These are phyloP conservation scores for Notoglanidium macrostoma DNA, from an alignment of 2,797 vertebrate species.

Conservation along the genomic window DNA sequence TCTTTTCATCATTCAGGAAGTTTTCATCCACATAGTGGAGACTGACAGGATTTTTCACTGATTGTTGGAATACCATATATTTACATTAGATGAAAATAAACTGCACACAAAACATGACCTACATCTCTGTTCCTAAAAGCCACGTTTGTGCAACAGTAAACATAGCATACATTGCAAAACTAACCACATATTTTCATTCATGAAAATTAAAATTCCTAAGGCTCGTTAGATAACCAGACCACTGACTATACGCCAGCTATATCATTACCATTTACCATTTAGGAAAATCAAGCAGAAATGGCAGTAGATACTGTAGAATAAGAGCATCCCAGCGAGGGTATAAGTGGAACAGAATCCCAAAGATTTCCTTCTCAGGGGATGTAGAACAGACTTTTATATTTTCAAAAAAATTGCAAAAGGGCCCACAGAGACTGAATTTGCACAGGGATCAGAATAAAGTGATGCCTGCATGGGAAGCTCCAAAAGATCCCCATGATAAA, in stretches of 20 bases:
- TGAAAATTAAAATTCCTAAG: neutral
- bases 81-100: slow-evolving; percentile 33
- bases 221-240: neutral
- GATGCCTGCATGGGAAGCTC: neutral
- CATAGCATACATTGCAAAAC: slow-evolving; percentile 9
- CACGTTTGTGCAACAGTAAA: neutral
- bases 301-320: neutral
- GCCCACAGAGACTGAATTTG: neutral
- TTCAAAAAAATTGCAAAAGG: neutral
- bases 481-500: neutral
- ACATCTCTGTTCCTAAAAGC: slow-evolving; percentile 22
- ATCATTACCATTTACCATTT: neutral
- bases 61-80: slow-evolving; percentile 24
- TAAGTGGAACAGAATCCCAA: neutral
- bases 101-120: neutral
- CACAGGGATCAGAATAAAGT: neutral
- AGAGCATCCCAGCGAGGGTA: neutral
- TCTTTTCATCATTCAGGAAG: slow-evolving; percentile 26
- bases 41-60: slow-evolving; percentile 42
- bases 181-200: neutral
- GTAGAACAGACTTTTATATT: neutral
- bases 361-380: neutral
- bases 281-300: neutral
- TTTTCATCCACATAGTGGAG: slow-evolving; percentile 75
- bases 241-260: neutral